These are phyloP conservation scores for Uromys caudimaculatus DNA, from an alignment of 2,797 vertebrate species.

Conservation along the genomic window DNA sequence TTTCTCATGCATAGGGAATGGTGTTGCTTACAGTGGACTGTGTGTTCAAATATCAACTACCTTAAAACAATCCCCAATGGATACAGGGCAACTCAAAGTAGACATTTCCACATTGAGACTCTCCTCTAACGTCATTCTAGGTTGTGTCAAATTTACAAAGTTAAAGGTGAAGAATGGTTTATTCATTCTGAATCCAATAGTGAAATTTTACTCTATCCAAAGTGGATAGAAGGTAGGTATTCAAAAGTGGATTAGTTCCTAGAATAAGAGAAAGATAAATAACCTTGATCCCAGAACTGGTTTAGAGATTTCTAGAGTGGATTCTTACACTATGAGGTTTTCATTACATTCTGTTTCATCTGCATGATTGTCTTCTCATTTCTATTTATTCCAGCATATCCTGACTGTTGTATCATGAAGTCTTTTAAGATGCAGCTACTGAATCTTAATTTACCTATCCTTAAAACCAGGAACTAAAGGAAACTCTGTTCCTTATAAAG, in stretches of 20 bases:
- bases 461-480: background rate
- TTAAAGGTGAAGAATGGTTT: background rate
- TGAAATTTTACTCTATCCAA: background rate
- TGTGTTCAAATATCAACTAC: background rate
- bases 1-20: background rate
- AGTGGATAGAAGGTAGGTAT: background rate
- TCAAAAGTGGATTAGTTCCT: too few species aligned
- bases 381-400: background rate
- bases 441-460: background rate
- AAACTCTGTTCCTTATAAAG: background rate
- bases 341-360: background rate
- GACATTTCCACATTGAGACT: too few species aligned
- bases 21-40: background rate
- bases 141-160: background rate
- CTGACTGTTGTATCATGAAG: background rate
- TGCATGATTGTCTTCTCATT: too few species aligned
- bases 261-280: too few species aligned
- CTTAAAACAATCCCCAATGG: background rate
- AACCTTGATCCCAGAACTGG: background rate
- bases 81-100: background rate
- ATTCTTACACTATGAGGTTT: background rate
- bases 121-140: background rate
- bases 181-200: background rate
- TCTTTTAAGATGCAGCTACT: background rate
- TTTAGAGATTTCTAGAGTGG: background rate